A percentile compares a stretch with the other conserved stretches of the same genome.
Conservation (phyloP, 1,140 invertebrate species). For the Drosophila paulistorum region DNA sequence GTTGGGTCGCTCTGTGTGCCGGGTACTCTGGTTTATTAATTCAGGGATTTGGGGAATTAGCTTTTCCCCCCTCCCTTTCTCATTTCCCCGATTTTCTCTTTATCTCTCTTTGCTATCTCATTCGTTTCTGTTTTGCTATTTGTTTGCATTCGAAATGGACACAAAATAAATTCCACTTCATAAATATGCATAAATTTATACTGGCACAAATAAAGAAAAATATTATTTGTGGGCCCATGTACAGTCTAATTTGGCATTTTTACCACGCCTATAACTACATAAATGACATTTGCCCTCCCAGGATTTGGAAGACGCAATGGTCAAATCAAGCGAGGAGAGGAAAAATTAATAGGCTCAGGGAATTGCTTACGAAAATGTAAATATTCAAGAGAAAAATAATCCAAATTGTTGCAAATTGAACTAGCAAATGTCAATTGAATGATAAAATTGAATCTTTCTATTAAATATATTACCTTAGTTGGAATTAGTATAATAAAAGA, state of each 20-base stretch:
- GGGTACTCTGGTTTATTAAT: slow-evolving; percentile 77
- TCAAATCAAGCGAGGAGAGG: slow-evolving; percentile 56
- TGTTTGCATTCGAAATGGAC: slow-evolving; percentile 80
- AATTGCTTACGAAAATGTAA: slow-evolving; percentile 25
- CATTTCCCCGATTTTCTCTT: neutral
- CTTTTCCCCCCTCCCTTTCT: slow-evolving; percentile 30
- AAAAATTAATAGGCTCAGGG: slow-evolving; percentile 71
- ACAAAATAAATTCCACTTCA: slow-evolving; percentile 64
- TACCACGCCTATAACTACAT: slow-evolving; percentile 26
- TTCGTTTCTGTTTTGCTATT: slow-evolving; percentile 48
- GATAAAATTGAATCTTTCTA: neutral
- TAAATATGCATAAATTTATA: slow-evolving; percentile 79
- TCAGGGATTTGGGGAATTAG: slow-evolving; percentile 80
- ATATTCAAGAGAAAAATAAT: slow-evolving; percentile 5
- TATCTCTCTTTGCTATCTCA: neutral
- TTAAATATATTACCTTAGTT: neutral
- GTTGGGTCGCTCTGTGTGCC: slow-evolving; percentile 19
- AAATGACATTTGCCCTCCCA: slow-evolving; percentile 57
- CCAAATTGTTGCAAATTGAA: neutral
- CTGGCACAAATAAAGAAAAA: slow-evolving; percentile 51
- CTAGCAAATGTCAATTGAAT: neutral
- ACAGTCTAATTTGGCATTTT: slow-evolving; percentile 37
- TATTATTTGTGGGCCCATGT: slow-evolving; percentile 26
- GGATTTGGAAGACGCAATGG: slow-evolving; percentile 28
- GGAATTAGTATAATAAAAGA: too few relatives aligned